Evolutionary conservation across 2,113 vertebrate species (phyloP), one percentile per base, ranked within the genome.

Genomic region (Neoarius graeffei): DNA sequence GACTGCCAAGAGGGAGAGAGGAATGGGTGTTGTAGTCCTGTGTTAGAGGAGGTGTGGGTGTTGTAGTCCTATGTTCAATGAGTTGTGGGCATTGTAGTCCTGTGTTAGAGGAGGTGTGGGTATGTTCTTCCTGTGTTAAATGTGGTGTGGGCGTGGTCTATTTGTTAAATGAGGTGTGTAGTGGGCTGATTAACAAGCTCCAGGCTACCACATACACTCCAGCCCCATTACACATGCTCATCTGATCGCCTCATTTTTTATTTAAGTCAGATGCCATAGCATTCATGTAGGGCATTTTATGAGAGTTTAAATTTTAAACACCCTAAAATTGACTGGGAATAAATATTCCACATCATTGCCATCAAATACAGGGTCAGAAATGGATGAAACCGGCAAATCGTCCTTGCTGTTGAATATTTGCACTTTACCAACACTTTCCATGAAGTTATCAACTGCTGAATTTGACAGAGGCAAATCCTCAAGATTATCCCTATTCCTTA

Each of bases 301-400:
- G 88, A 91, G 91, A 92, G 92, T 95, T 95, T 93, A 95, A 95
- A 94, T 91, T 95, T 94, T 94, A 94, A 95, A 94, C 91, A 94
- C 93, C 93, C 92, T 86, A 91, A 93, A 94, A 94, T 92, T 92
- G 91, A 91, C 90, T 84, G 91, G 87, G 92, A 92, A 93, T 95
- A 92, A 94, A 87, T 85, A 84, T 87, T 87, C 85, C 48, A 57
- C 83, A 71, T 54, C 66, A 35, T 2, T 35, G 13, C 13, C 62
- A 50, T 66, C 62, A 64, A 14, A 67, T 7, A 67, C 81, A 83
- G 20, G 19, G 20, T 25, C 57, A 48, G 54, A 60, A 59, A 42
- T 42, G 60, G 57, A 42, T 64, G 25, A 42, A 42, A 42, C 42
- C 4, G 42, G 42, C 42, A 11, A 54, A 54, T 54, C 59, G 5